Base-by-base conservation (phyloP, 2,888 invertebrate genomes). In the Parelbella ahira region DNA sequence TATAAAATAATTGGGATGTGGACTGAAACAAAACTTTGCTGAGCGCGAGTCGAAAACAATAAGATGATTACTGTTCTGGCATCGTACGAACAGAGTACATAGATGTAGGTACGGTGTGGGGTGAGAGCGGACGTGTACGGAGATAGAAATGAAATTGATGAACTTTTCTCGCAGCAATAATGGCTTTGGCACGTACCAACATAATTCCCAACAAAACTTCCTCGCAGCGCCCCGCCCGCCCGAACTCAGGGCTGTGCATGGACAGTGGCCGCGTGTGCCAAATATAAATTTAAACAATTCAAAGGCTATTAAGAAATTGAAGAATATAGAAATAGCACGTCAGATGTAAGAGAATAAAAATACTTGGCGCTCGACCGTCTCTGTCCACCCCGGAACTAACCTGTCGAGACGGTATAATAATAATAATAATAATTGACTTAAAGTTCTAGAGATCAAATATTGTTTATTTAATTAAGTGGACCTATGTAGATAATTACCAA, bases 161-260 rank as follows among this genome's bases (percentile, higher is more conserved):
- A 88, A 88, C 86, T 88, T 88, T 88, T 84, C 84, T 84, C 80
- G 69, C 80, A 79, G 82, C 83, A 88, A 88, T 88, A 88, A 88
- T 88, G 87, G 86, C 86, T 86, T 82, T 86, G 84, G 88, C 88
- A 88, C 88, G 88, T 88, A 86, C 86, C 80, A 77, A 83, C 82
- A 84, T 86, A 83, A 84, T 86, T 86, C 82, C 77, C 75, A 68
- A 66, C 78, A 81, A 87, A 87, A 88, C 86, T 87, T 87, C 77
- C 78, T 74, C 76, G 66, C 78, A 70, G 69, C 67, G 61, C 67
- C 66, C 67, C 68, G 56, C 64, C 69, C 68, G 55, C 64, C 69
- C 59, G 46, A 47, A 48, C 45, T 29, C 65, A 86, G 84, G 86
- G 86, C 49, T 86, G 82, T 49, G 45, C 50, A 48, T 18, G n/a